Evolutionary conservation across 2,113 vertebrate genomes (phyloP), one percentile per base, ranked within the genome.

Genomic region (Psilopsiagon aurifrons): DNA sequence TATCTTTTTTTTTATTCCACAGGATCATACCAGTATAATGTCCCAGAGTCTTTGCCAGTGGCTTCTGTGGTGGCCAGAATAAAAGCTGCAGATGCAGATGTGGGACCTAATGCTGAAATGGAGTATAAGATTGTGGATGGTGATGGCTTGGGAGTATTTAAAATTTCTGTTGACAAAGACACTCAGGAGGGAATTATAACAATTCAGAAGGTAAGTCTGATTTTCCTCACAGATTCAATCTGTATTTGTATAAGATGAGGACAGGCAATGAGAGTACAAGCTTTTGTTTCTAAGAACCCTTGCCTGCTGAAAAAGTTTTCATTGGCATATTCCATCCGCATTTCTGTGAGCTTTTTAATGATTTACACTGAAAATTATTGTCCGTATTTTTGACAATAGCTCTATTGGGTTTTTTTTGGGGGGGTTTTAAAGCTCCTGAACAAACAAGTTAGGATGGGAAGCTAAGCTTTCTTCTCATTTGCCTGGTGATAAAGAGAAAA

Each of bases 41-140:
- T 99, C 78, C 98, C 97, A 60, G 99, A 99, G 74, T 99, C 99
- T 18, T 96, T 99, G 84, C 98, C 98, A 1, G 94, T 99, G 82
- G 97, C 98, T 62, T 99, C 99, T 17, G 98, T 99, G 74, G 99
- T 99, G 80, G 99, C 99, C 81, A 98, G 98, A 97, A 98, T 99
- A 97, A 99, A 99, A 97, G 99, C 99, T 14, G 98, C 96, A 1
- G 99, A 99, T 82, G 98, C 98, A 31, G 99, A 99, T 83, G 97
- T 99, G 41, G 99, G 99, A 71, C 86, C 97, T 71, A 99, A 99
- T 33, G 99, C 99, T 8, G 99, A 99, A 97, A 99, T 99, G 99
- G 99, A 99, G 90, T 99, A 99, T 95, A 98, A 98, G 90, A 99
- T 99, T 90, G 98, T 99, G 95, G 99, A 99, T 79, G 98, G 99